Base-by-base conservation (phyloP, 2,888 invertebrate species). In the Eilema depressum region DNA sequence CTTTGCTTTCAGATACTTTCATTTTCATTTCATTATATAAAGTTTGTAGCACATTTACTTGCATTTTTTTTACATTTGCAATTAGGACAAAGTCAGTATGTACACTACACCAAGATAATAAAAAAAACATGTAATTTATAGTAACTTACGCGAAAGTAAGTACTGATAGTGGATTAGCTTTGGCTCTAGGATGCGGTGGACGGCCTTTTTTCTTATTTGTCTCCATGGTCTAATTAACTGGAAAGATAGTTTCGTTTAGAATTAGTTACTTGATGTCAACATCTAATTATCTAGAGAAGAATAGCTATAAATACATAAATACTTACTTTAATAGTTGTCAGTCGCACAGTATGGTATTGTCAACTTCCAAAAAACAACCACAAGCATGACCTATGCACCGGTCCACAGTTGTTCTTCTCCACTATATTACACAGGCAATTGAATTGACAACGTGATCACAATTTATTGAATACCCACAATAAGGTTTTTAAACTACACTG, bases 151-250 rank as follows among this genome's bases (percentile, higher is more conserved):
- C 94, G 91, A 97, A 97, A 70, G 97, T 96, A 64, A 96, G 88
- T n/a, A 96, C 94, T 37, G 97, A 97, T 53, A 97, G 80, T n/a
- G 96, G 95, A 86, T 97, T 97, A 25, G 97, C 96, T 80, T 91
- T 95, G 81, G 96, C 96, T 83, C 97, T 94, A 1, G 97, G 97
- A 92, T 97, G 96, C 68, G 95, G 92, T 75, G 95, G 96, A 69
- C 95, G 96, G 68, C 93, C 91, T 83, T 93, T 95, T 87, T 96
- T 96, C 81, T 95, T 95, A 79, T 92, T 90, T 69, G 96, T 91
- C 87, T 96, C 96, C 96, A 96, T 96, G 53, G 62, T 82, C 75
- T 67, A 75, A 37, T 67, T 71, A 76, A 77, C 82, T 85, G 73
- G 28, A 73, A 79, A 47, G 33, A 64, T n/a, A n/a, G 47, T 60